Evolutionary conservation across 2,113 vertebrate genomes (phyloP).

Genomic region (Dascyllus trimaculatus): DNA sequence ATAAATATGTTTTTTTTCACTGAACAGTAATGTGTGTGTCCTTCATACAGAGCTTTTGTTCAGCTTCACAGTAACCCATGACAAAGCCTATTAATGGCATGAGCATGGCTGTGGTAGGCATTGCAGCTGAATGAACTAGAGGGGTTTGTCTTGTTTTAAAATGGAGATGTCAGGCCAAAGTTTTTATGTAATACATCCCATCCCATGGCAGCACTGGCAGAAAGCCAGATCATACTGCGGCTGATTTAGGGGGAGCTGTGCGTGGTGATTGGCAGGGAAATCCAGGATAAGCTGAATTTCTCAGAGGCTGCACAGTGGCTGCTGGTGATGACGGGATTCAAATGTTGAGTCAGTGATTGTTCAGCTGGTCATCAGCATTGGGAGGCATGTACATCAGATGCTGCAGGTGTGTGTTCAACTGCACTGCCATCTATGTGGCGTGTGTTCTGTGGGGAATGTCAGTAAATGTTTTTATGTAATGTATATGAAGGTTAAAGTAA

Average conservation of each 20-base stretch:
- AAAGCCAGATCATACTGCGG: too few species aligned
- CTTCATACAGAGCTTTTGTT: too few species aligned
- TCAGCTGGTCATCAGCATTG: slow-evolving; percentile 10
- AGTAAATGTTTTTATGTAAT: too few species aligned
- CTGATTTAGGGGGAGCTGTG: slow-evolving; percentile 28
- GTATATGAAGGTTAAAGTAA: too few species aligned
- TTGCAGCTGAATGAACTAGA: slow-evolving; percentile 17
- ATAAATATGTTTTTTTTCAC: too few species aligned
- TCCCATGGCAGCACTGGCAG: slow-evolving; percentile 46
- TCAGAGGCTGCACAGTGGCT: slow-evolving; percentile 66
- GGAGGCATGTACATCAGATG: too few species aligned
- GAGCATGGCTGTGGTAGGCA: too few species aligned
- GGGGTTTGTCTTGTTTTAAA: slow-evolving; percentile 20
- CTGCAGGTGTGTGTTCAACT: neutral
- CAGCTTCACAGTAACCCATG: too few species aligned
- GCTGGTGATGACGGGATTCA: slow-evolving; percentile 35
- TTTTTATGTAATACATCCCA: slow-evolving; percentile 63
- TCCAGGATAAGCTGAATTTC: slow-evolving; percentile 87
- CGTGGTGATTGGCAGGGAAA: slow-evolving; percentile 82
- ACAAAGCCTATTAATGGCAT: too few species aligned
- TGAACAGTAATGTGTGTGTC: too few species aligned
- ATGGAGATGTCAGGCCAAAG: slow-evolving; percentile 41
- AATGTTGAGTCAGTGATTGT: slow-evolving; percentile 38
- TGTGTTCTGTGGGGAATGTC: neutral
- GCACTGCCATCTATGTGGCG: neutral